These are phyloP conservation scores for Acanthosoma haemorrhoidale DNA, from an alignment of 2,888 invertebrate genomes.

Conservation along the genomic window DNA sequence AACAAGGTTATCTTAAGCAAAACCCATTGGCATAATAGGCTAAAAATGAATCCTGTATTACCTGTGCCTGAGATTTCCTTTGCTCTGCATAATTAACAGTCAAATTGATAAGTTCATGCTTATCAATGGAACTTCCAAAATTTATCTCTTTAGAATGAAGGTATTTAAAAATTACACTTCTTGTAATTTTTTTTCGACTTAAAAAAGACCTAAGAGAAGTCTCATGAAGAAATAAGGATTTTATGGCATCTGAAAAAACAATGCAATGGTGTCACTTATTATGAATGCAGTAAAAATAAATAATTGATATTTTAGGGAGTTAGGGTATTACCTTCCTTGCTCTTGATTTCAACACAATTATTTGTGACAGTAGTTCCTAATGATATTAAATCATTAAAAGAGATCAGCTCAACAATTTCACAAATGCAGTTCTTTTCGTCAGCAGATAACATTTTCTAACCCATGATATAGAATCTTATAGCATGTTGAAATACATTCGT, in stretches of 20 bases:
- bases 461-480: too few relatives aligned
- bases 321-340: not conserved
- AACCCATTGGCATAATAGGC: too few relatives aligned
- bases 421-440: not conserved
- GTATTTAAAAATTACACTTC: slow-evolving; percentile 53
- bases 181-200: slow-evolving; percentile 51
- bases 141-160: slow-evolving; percentile 50
- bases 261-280: slow-evolving; percentile 25
- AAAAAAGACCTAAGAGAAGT: slow-evolving; percentile 49
- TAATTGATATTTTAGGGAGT: not conserved
- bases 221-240: slow-evolving; percentile 51
- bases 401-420: not conserved
- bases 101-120: slow-evolving; percentile 50
- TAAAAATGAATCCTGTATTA: not conserved
- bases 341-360: not conserved
- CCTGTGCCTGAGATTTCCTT: not conserved
- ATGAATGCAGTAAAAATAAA: slow-evolving; percentile 34
- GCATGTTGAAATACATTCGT: too few relatives aligned
- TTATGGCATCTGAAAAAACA: slow-evolving; percentile 51
- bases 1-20: too few relatives aligned
- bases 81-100: slow-evolving; percentile 49
- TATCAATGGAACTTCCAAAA: slow-evolving; percentile 50
- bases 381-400: not conserved
- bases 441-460: not conserved
- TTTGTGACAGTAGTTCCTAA: not conserved